Conservation (phyloP, 30 jellyfish, hydroid and myxozoan species). For the Cassiopea xamachana region DNA sequence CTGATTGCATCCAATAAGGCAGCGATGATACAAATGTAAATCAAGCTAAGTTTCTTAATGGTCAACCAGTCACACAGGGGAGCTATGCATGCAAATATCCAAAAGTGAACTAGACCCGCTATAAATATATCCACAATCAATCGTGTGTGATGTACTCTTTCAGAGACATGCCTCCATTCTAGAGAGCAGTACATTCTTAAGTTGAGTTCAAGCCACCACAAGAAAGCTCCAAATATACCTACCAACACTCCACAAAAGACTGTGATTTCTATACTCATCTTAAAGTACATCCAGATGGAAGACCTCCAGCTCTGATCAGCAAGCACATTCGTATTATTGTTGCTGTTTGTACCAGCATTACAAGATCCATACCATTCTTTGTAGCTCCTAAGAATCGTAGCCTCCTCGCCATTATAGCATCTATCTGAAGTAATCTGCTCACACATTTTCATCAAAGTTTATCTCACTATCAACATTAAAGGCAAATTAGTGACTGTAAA, state of each 20-base stretch:
- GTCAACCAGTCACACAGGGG: slow-evolving; percentile 17
- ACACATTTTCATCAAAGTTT: neutral
- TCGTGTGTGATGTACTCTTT: neutral
- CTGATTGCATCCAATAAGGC: slow-evolving; percentile 14
- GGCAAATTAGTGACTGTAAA: too few relatives aligned
- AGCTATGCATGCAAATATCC: slow-evolving; percentile 30
- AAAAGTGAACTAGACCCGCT: slow-evolving; percentile 1
- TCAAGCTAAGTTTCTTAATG: neutral
- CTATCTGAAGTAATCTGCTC: neutral
- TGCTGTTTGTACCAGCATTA: neutral
- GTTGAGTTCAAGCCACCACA: slow-evolving; percentile 39
- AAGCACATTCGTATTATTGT: too few relatives aligned
- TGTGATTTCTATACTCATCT: neutral
- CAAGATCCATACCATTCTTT: neutral
- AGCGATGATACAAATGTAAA: neutral
- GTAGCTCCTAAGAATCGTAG: neutral
- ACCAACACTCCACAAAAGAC: neutral
- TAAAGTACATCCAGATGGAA: neutral
- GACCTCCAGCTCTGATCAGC: neutral
- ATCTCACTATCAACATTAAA: too few relatives aligned
- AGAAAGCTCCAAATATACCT: slow-evolving; percentile 13
- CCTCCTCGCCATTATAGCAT: neutral
- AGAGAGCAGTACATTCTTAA: slow-evolving; percentile 17
- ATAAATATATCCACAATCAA: neutral
- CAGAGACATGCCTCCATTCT: slow-evolving; percentile 4